Base-by-base conservation (phyloP, 2,888 invertebrate species). In the Drosophila yooni region DNA sequence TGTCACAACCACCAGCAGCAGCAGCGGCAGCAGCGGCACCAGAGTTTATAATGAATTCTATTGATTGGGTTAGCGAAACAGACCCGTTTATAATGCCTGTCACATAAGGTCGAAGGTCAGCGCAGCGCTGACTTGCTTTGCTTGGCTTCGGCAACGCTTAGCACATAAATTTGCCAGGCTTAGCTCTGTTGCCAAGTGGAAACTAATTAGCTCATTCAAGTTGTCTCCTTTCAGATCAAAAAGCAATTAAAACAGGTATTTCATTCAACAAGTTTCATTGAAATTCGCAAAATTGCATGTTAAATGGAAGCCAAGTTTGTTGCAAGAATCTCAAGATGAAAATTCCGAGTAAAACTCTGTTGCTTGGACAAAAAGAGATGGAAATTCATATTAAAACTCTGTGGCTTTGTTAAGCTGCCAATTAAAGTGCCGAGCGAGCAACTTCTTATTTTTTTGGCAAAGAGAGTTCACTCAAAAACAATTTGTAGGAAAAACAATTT, bases 1-100 rank as follows among this genome's bases (percentile, higher is more conserved):
- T 76, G 88, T 75, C 80, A 74, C 61, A 80, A 77, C 63, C 59
- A 58, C 69, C 74, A 40, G 8, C 82, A 77, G 61, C 57, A 56
- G 70, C 15, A 34, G 21, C 21, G 1, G 21, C 21, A 21, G 21
- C 21, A 21, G 21, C 21, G 1, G 33, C 76, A 75, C 56, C 62
- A 59, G 67, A 71, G 66, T 54, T 81, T 85, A 70, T 81, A 86
- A 85, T 88, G 76, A 83, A 85, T 83, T 88, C 79, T 79, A 85
- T 85, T 81, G 85, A 87, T 85, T 88, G 74, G 51, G 51, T 63
- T 38, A 52, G 38, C 54, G 27, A 27, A 31, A 31, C 65, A 60
- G 31, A 51, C 33, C 62, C 60, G 50, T 68, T 76, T 59, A 58
- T 52, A 76, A 71, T 57, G 48, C 13, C 76, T 61, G 74, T 64